Percentiles rank a stretch among this genome's conserved stretches.
These are phyloP conservation scores for Conger conger DNA, from an alignment of 2,113 vertebrate species.

Conservation along the genomic window DNA sequence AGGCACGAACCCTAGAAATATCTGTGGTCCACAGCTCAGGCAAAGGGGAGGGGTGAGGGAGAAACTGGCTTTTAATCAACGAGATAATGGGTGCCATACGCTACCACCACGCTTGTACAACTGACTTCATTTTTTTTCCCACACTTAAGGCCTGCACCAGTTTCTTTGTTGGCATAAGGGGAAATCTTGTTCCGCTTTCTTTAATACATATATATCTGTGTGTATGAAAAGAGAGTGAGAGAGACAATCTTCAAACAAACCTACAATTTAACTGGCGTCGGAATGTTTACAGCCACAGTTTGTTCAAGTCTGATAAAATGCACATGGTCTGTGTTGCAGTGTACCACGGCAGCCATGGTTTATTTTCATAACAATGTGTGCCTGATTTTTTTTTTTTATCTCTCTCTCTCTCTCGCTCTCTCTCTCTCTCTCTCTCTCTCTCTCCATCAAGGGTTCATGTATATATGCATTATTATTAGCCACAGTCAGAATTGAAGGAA, in stretches of 20 bases:
- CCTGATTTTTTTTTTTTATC: not conserved
- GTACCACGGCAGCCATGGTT: not conserved
- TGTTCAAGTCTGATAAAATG: conserved; percentile 66
- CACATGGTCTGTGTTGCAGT: conserved; percentile 28
- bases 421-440: conserved; percentile 1
- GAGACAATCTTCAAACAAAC: conserved; percentile 56
- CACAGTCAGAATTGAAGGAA: conserved; percentile 26
- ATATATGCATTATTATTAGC: conserved; percentile 2
- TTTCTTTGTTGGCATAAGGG: conserved; percentile 41
- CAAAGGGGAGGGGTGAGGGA: conserved; percentile 46
- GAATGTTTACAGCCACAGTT: conserved; percentile 56
- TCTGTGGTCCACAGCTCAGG: conserved; percentile 77
- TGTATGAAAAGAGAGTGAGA: conserved; percentile 50
- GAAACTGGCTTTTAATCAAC: conserved; percentile 81
- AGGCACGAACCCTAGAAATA: conserved; percentile 69
- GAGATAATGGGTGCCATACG: conserved; percentile 77
- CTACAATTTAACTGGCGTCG: conserved; percentile 53
- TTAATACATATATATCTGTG: conserved; percentile 38
- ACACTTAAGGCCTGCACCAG: conserved; percentile 28
- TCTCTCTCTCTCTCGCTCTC: not conserved
- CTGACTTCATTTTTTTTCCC: conserved; percentile 52
- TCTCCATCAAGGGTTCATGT: conserved; percentile 25
- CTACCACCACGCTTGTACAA: conserved; percentile 37
- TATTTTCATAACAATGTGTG: not conserved
- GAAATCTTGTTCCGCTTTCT: conserved; percentile 44